Evolutionary conservation across 2,888 invertebrate species (phyloP).

Genomic region (Lamellibrachia columna): DNA sequence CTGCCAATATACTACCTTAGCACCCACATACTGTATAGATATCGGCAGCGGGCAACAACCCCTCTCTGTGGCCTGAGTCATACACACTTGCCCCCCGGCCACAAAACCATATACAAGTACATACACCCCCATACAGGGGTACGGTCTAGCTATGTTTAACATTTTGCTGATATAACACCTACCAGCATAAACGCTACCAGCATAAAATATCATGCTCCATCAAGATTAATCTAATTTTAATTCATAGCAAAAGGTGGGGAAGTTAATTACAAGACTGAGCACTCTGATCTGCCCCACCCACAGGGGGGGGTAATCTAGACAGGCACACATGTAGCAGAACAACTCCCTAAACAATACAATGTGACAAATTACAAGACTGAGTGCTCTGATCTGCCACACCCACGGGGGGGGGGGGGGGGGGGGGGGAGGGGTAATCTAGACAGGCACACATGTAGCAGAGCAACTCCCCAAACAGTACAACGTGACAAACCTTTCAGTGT

Average conservation of each 20-base stretch:
- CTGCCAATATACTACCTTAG: not conserved
- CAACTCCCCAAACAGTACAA: not conserved
- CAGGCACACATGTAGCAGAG: no score
- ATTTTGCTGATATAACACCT: not conserved
- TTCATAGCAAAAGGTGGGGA: not conserved
- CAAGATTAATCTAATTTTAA: constrained; percentile 12
- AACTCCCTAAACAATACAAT: not conserved
- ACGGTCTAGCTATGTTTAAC: not conserved
- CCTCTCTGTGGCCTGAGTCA: not conserved
- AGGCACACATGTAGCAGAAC: no score
- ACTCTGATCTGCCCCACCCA: not conserved
- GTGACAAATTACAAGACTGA: not conserved
- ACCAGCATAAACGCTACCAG: not conserved
- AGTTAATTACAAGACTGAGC: not conserved
- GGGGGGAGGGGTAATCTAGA: no score
- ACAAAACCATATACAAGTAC: not conserved
- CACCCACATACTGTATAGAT: not conserved
- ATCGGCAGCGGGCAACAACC: not conserved
- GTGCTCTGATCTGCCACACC: not conserved
- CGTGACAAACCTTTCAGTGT: not conserved
- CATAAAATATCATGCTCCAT: not conserved
- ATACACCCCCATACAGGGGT: not conserved
- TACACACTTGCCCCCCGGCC: not conserved
- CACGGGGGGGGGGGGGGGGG: not conserved
- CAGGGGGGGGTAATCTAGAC: no score